Percentiles rank a stretch among this genome's conserved stretches.
phyloP scores from a whole-genome alignment of 2,797 vertebrate species.

The Cuculus canorus region DNA sequence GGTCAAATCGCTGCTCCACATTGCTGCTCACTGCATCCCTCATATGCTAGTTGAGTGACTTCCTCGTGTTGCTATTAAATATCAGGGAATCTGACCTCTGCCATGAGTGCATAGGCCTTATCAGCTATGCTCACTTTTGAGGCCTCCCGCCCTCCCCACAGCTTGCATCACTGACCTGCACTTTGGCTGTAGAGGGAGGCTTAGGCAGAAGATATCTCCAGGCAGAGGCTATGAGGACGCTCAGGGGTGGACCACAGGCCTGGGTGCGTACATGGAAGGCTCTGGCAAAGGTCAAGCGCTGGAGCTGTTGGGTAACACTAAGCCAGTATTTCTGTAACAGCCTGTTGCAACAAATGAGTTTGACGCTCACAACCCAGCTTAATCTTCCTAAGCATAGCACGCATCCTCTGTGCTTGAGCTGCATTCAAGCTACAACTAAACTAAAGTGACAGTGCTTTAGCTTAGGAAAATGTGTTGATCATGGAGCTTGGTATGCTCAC shows the following conservation, averaged over 20 bases:
- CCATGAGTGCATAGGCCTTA: background rate
- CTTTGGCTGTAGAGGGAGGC: rapidly evolving
- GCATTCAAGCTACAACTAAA: background rate
- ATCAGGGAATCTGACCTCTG: background rate
- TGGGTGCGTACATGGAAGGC: rapidly evolving
- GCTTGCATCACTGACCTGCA: background rate
- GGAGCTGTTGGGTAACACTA: background rate
- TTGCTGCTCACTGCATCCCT: background rate
- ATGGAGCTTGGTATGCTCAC: background rate
- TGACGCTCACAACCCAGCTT: background rate
- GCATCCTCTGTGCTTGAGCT: background rate
- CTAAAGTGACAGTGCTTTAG: background rate
- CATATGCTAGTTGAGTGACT: background rate
- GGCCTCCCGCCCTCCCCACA: background rate
- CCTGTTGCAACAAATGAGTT: background rate
- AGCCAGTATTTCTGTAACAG: background rate
- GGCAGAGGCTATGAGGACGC: background rate
- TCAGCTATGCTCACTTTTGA: background rate
- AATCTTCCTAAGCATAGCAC: background rate
- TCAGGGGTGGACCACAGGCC: rapidly evolving
- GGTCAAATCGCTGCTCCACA: background rate
- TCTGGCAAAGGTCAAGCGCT: background rate
- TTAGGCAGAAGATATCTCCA: background rate
- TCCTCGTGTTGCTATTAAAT: background rate
- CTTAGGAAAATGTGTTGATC: background rate